phyloP scores from a whole-genome alignment of 2,888 invertebrate genomes.

The Brachylomia viminalis region DNA sequence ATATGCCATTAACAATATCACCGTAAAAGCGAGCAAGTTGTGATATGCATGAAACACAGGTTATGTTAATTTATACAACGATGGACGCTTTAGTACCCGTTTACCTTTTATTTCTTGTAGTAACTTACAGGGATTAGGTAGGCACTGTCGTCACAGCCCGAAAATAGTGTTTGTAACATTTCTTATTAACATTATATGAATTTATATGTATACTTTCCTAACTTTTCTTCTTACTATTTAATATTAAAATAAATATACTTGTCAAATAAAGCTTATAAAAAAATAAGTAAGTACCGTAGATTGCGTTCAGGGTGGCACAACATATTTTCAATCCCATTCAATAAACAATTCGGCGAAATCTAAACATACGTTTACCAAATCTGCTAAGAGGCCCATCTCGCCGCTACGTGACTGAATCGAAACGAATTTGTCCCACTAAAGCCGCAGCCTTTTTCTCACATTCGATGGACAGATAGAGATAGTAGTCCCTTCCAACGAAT shows the following conservation, averaged over 20 bases:
- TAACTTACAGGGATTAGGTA: neutral
- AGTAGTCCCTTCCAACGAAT: slow-evolving; percentile 85
- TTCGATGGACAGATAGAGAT: slow-evolving; percentile 88
- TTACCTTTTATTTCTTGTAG: neutral
- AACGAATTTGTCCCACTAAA: slow-evolving; percentile 89
- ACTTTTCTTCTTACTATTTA: neutral
- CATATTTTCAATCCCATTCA: slow-evolving; percentile 80
- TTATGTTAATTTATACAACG: neutral
- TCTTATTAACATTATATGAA: no score
- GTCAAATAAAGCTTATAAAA: slow-evolving; percentile 12
- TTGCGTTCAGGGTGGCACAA: slow-evolving; percentile 46
- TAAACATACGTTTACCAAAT: slow-evolving; percentile 87
- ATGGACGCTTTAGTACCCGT: neutral
- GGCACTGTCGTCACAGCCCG: neutral
- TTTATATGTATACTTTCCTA: neutral
- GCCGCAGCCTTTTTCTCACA: slow-evolving; percentile 86
- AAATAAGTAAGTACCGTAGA: slow-evolving; percentile 16
- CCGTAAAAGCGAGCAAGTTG: neutral
- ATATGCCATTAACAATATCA: neutral
- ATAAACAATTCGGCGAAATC: slow-evolving; percentile 82
- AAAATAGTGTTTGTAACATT: neutral
- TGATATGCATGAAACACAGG: neutral
- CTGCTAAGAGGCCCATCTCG: slow-evolving; percentile 86
- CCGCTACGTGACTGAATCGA: slow-evolving; percentile 88
- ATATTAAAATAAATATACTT: neutral